Evolutionary conservation across 2,797 vertebrate genomes (phyloP), one percentile per base, ranked within the genome.

Genomic region (Brachyrhaphis roseni): DNA sequence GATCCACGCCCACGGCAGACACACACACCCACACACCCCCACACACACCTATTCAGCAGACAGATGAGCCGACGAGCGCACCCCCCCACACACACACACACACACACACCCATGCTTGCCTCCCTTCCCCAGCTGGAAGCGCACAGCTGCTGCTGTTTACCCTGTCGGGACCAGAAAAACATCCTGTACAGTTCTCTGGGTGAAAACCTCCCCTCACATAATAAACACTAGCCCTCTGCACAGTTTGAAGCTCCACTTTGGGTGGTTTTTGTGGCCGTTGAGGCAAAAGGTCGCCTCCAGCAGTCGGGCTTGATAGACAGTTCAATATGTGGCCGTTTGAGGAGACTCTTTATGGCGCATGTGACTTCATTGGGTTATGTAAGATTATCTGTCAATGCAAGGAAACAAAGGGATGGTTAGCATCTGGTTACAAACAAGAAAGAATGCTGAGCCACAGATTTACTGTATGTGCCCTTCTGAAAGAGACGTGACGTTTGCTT

Each of bases 131-230:
- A 94, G 94, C 94, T 95, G 95, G 93, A 94, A 94, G 94, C 94
- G 95, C 94, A 94, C 96, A 96, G 95, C 96, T 96, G 96, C 94
- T 95, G 94, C 95, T 96, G 95, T 96, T 96, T 96, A 96, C 95
- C 92, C 95, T 95, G 91, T 91, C 85, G 92, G 85, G 94, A 95
- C 95, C 94, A 96, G 94, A 95, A 96, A 96, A 96, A 96, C 96
- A 96, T 96, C 95, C 95, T 96, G 96, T 96, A 92, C 95, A 90
- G 91, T 94, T 94, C 93, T 93, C 90, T 87, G 93, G 93, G 94
- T 91, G 93, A 95, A 95, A 95, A 93, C 91, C 95, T 95, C 93
- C 93, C 93, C 93, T 95, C 89, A 74, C 93, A 96, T 94, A 95
- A 96, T 96, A 96, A 96, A 96, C 95, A 96, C 82, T 41, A 89